A percentile compares a stretch with the other conserved stretches of the same genome.
Evolutionary conservation across 1,140 invertebrate species (phyloP).

Genomic region (Calosoma granatense): DNA sequence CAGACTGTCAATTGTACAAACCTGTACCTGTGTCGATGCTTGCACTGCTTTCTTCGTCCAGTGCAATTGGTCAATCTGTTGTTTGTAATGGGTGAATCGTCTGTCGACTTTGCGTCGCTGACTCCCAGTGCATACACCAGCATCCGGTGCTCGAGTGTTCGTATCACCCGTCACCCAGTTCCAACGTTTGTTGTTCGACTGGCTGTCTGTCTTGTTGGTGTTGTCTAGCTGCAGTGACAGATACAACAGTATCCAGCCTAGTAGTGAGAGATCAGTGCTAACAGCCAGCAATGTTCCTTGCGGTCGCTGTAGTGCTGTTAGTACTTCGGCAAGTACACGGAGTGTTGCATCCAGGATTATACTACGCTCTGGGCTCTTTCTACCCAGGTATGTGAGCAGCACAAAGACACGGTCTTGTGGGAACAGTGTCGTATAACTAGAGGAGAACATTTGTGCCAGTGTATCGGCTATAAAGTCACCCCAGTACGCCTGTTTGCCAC

Average conservation of each 20-base stretch:
- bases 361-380: slow-evolving; percentile 59
- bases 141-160: slow-evolving; percentile 13
- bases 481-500: slow-evolving; percentile 77
- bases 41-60: slow-evolving; percentile 47
- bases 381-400: slow-evolving; percentile 73
- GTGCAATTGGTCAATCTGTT: slow-evolving; percentile 60
- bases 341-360: slow-evolving; percentile 53
- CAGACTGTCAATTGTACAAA: no score
- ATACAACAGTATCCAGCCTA: slow-evolving; percentile 72
- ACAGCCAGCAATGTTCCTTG: slow-evolving; percentile 37
- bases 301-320: slow-evolving; percentile 41
- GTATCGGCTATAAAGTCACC: slow-evolving; percentile 76
- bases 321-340: slow-evolving; percentile 43
- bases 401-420: slow-evolving; percentile 84
- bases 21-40: slow-evolving; percentile 44
- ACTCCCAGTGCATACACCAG: slow-evolving; percentile 22
- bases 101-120: slow-evolving; percentile 60
- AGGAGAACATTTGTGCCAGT: slow-evolving; percentile 66
- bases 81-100: slow-evolving; percentile 56
- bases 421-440: slow-evolving; percentile 64
- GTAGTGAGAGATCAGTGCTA: slow-evolving; percentile 49
- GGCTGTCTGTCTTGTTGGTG: slow-evolving; percentile 28
- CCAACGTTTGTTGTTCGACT: slow-evolving; percentile 52
- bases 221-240: slow-evolving; percentile 64
- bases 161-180: slow-evolving; percentile 58